Evolutionary conservation across 2,113 vertebrate species (phyloP).

Genomic region (Myrmophylax atrothorax): DNA sequence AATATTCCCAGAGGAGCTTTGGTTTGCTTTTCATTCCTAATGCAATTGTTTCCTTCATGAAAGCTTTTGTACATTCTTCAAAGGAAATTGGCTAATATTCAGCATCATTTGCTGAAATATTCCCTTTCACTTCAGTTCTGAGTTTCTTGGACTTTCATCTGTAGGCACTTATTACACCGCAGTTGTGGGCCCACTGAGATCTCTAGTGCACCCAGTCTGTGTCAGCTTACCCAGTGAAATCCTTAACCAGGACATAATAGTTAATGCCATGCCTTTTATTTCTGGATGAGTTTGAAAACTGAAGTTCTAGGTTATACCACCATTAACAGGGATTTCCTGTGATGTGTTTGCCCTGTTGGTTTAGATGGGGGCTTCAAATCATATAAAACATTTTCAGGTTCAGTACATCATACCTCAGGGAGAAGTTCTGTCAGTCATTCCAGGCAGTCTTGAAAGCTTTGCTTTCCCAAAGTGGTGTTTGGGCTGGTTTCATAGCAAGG

Average conservation of each 20-base stretch:
- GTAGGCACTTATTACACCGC: constrained; percentile 79
- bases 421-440: constrained; percentile 79
- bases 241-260: constrained; percentile 76
- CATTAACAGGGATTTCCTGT: constrained; percentile 69
- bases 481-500: constrained; percentile 78
- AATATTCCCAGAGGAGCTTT: constrained; percentile 81
- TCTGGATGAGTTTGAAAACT: constrained; percentile 79
- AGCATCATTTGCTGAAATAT: constrained; percentile 70
- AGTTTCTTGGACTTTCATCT: constrained; percentile 75
- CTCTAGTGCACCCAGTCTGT: constrained; percentile 84
- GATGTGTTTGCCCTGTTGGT: constrained; percentile 78
- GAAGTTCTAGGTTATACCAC: constrained; percentile 80
- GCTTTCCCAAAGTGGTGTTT: constrained; percentile 72
- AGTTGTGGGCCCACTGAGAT: constrained; percentile 78
- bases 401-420: constrained; percentile 72
- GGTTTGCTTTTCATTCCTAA: constrained; percentile 77
- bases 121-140: constrained; percentile 67
- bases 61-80: constrained; percentile 79
- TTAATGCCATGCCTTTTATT: constrained; percentile 78
- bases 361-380: constrained; percentile 76
- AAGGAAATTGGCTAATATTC: constrained; percentile 77
- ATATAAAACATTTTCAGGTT: constrained; percentile 79
- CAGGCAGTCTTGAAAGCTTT: constrained; percentile 81
- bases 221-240: constrained; percentile 79
- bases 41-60: constrained; percentile 83